Evolutionary conservation across 2,797 vertebrate species (phyloP).

Genomic region (Schizothorax lantsangensis): DNA sequence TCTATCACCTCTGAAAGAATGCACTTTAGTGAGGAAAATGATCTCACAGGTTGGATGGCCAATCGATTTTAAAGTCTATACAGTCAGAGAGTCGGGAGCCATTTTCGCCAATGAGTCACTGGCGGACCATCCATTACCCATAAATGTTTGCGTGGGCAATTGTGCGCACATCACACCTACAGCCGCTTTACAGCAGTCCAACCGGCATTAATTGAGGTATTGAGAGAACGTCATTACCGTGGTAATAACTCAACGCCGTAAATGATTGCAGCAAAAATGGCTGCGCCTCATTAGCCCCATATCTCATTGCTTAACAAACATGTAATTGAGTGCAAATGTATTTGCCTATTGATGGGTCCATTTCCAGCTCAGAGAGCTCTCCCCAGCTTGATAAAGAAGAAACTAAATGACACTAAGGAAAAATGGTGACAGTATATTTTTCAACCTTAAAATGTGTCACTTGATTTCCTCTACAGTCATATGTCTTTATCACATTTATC

Average conservation of each 20-base stretch:
- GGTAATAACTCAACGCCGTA: slow-evolving; percentile 71
- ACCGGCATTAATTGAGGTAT: slow-evolving; percentile 72
- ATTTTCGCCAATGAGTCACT: slow-evolving; percentile 59
- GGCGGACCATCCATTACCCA: slow-evolving; percentile 64
- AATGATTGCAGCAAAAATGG: slow-evolving; percentile 66
- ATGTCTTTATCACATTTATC: slow-evolving; percentile 39
- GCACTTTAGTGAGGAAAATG: slow-evolving; percentile 7
- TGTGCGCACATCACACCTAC: slow-evolving; percentile 60
- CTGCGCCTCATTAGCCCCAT: slow-evolving; percentile 71
- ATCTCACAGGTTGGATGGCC: slow-evolving; percentile 36
- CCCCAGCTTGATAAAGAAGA: slow-evolving; percentile 46
- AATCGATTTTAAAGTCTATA: slow-evolving; percentile 62
- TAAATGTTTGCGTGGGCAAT: slow-evolving; percentile 64
- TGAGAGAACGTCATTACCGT: slow-evolving; percentile 74
- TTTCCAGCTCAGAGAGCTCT: slow-evolving; percentile 63
- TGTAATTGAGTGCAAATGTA: slow-evolving; percentile 71
- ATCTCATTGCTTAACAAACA: slow-evolving; percentile 75
- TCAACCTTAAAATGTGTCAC: slow-evolving; percentile 39
- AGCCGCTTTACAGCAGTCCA: slow-evolving; percentile 53
- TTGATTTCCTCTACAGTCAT: slow-evolving; percentile 45
- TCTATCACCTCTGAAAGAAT: not conserved
- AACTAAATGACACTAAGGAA: slow-evolving; percentile 45
- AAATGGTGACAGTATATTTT: slow-evolving; percentile 36
- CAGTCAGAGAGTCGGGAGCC: slow-evolving; percentile 56
- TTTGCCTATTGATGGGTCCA: slow-evolving; percentile 71